Conservation (phyloP, 2,797 vertebrate species). For the Epinephelus awoara region DNA sequence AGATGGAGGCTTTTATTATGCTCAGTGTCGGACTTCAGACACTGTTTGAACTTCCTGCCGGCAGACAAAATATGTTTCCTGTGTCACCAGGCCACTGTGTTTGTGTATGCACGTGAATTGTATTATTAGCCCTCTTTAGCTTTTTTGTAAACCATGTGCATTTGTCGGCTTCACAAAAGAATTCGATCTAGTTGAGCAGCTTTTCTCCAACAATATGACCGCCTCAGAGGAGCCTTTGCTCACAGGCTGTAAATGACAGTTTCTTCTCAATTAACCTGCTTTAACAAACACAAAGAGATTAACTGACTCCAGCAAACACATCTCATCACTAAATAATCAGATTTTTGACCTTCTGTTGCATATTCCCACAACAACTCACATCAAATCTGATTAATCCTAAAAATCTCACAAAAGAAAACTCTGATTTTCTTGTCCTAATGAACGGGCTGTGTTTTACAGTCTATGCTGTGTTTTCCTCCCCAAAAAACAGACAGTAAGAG, state of each 20-base stretch:
- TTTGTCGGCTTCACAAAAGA: conserved; percentile 5
- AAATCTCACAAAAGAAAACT: not conserved
- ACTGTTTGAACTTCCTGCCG: conserved; percentile 79
- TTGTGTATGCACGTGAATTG: conserved; percentile 36
- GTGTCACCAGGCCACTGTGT: conserved; percentile 59
- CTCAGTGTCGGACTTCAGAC: conserved; percentile 70
- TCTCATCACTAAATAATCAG: not conserved
- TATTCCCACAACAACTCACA: not conserved
- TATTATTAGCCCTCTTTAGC: conserved; percentile 22
- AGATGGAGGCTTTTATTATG: conserved; percentile 78
- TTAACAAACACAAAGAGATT: conserved; percentile 12
- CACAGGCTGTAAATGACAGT: conserved; percentile 9
- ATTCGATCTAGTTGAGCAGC: not conserved
- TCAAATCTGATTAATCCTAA: no score
- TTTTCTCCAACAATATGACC: not conserved
- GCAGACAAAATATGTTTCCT: conserved; percentile 78
- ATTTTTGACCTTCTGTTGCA: conserved; percentile 28
- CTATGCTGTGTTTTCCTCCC: conserved; percentile 27
- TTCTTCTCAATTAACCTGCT: conserved; percentile 6
- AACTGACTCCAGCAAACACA: not conserved
- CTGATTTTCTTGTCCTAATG: conserved; percentile 7
- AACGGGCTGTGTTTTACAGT: conserved; percentile 33
- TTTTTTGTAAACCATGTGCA: not conserved
- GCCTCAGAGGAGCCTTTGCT: not conserved
- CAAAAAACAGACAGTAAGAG: conserved; percentile 50